Conservation (phyloP, 2,888 invertebrate genomes). For the Ophion ventricosus region DNA sequence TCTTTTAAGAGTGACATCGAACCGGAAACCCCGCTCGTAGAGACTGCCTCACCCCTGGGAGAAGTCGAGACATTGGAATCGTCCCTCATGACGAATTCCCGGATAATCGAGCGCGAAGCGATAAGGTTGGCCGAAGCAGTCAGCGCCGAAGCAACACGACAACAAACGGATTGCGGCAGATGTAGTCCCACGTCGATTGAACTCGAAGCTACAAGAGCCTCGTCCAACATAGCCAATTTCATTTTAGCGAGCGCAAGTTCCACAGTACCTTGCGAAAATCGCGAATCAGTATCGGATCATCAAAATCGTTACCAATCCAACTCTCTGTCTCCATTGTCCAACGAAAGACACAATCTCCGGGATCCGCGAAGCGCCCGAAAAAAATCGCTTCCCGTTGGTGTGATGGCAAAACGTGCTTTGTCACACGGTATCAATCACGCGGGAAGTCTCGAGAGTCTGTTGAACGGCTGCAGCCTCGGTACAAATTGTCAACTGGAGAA, state of each 20-base stretch:
- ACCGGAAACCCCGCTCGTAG: conserved; percentile 68
- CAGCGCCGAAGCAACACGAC: conserved; percentile 82
- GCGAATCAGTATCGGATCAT: conserved; percentile 66
- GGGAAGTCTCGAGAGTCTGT: conserved; percentile 87
- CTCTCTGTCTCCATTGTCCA: conserved; percentile 73
- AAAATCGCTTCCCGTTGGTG: conserved; percentile 88
- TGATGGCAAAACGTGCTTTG: conserved; percentile 89
- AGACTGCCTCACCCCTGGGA: conserved; percentile 65
- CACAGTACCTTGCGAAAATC: conserved; percentile 72
- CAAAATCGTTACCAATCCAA: conserved; percentile 74
- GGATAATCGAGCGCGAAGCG: conserved; percentile 90
- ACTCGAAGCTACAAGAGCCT: conserved; percentile 90
- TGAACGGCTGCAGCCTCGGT: conserved; percentile 85
- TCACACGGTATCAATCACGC: conserved; percentile 84
- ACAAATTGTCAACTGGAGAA: conserved; percentile 90
- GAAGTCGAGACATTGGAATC: conserved; percentile 76
- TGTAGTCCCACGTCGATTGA: conserved; percentile 85
- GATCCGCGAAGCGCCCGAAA: conserved; percentile 83
- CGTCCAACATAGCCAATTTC: conserved; percentile 90
- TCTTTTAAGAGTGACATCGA: conserved; percentile 87
- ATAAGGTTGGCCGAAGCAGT: conserved; percentile 88
- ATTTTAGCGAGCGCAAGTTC: conserved; percentile 85
- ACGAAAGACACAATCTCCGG: conserved; percentile 51
- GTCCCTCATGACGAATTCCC: conserved; percentile 88
- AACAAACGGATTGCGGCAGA: conserved; percentile 65